These are phyloP conservation scores for Chaitophorus viminalis DNA, from an alignment of 2,888 invertebrate species.

Conservation along the genomic window DNA sequence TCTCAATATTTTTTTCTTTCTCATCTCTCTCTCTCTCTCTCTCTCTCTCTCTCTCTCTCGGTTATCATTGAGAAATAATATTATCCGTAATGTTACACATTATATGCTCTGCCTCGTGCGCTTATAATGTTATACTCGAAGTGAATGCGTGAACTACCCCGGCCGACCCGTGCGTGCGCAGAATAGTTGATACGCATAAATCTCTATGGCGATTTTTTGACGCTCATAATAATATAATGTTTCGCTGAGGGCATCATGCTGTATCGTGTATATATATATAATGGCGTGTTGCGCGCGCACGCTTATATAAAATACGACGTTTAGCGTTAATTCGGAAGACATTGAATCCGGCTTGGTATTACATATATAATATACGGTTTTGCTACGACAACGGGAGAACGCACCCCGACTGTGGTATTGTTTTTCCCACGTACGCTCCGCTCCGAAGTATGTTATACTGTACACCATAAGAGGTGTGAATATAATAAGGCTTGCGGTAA, in stretches of 20 bases:
- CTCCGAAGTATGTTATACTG: not conserved
- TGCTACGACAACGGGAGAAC: conserved; percentile 20
- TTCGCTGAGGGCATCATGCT: not conserved
- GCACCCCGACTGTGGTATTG: conserved; percentile 59
- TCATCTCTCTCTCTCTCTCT: too few relatives aligned
- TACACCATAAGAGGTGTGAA: conserved; percentile 27
- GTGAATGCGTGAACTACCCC: not conserved
- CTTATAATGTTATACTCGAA: not conserved
- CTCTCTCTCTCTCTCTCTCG: too few relatives aligned
- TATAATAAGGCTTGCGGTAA: conserved; percentile 12
- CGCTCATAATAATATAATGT: not conserved
- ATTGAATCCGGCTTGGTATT: not conserved
- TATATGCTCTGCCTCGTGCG: not conserved
- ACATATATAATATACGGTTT: not conserved
- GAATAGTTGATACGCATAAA: not conserved
- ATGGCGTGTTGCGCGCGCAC: not conserved
- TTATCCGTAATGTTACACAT: not conserved
- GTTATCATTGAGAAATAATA: not conserved
- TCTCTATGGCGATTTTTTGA: conserved; percentile 8
- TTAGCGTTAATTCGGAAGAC: conserved; percentile 30
- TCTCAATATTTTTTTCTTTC: too few relatives aligned
- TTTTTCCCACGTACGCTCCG: conserved; percentile 35
- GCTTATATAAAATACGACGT: not conserved
- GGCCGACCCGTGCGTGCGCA: not conserved
- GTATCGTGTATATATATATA: too few relatives aligned